Evolutionary conservation across 2,888 invertebrate species (phyloP), one percentile per base, ranked within the genome.

Genomic region (Torymus aiolomorphi): DNA sequence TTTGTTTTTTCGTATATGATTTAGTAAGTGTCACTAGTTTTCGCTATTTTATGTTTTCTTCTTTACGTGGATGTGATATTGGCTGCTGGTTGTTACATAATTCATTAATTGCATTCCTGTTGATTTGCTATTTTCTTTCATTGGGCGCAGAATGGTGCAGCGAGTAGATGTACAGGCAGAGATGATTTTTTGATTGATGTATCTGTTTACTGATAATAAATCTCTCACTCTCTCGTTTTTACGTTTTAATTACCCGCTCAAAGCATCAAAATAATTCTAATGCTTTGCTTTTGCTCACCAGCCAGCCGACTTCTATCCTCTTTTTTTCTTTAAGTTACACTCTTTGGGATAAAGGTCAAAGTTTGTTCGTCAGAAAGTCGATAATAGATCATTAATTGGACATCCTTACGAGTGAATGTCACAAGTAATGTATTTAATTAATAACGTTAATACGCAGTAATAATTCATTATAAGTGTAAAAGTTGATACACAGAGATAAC

Each of bases 401-500:
- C 76, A 81, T 73, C 62, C 77, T n/a, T 75, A 78, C 67, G 69
- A 75, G 13, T 72, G 78, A 78, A 78, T 69, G 74, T 66, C 76
- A 54, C 61, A 66, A 70, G 51, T 79, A 79, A 81, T 81, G 78
- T 63, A 71, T 79, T 76, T 73, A 76, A 78, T 78, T 76, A 81
- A 81, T 81, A 81, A 80, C 70, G 73, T 78, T 75, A 81, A 75
- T 78, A 76, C 78, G 78, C 78, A 81, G 77, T 79, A 71, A 78
- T 80, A 67, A 80, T 78, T 78, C 80, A 76, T 78, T 70, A 76
- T 81, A 88, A 89, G 88, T 89, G 89, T 89, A 89, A 89, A 89
- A 88, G 88, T 87, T 88, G 88, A 86, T 89, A 88, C 88, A 88
- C 88, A 88, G 88, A 88, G 86, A 88, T 89, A 89, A 89, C 88